Evolutionary conservation across 2,113 vertebrate genomes (phyloP).

Genomic region (Acrocephalus kingi): DNA sequence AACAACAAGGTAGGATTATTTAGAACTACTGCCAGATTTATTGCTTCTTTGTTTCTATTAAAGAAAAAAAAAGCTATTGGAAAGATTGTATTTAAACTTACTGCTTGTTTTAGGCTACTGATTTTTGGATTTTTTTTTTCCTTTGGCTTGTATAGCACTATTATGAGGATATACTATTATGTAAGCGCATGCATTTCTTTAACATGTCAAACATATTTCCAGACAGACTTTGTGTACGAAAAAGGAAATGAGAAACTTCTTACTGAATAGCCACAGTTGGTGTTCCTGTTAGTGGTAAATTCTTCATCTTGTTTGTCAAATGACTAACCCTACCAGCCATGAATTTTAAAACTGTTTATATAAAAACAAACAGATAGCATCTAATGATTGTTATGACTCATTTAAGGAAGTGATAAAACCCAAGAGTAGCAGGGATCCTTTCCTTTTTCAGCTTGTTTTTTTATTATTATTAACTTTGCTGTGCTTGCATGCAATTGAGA

Average conservation of each 20-base stretch:
- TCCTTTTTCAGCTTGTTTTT: background rate
- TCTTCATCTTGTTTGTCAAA: slow-evolving; percentile 27
- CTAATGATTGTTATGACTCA: slow-evolving; percentile 36
- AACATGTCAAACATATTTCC: background rate
- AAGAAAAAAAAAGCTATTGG: background rate
- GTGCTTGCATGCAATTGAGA: background rate
- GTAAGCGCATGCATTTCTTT: background rate
- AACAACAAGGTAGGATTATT: background rate
- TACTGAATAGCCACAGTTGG: background rate
- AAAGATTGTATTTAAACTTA: background rate
- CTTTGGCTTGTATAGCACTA: background rate
- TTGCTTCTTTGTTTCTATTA: background rate
- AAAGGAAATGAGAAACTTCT: slow-evolving; percentile 34
- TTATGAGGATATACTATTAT: background rate
- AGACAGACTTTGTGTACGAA: background rate
- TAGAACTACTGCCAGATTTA: background rate
- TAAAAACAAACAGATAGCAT: slow-evolving; percentile 37
- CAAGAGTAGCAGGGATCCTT: background rate
- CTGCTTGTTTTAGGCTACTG: background rate
- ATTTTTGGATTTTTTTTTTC: background rate
- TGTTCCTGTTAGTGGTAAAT: slow-evolving; percentile 12
- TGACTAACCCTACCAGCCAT: slow-evolving; percentile 1
- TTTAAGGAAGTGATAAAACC: slow-evolving; percentile 50
- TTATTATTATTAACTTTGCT: background rate
- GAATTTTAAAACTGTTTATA: slow-evolving; percentile 10